A percentile compares a stretch with the other conserved stretches of the same genome.
These are phyloP conservation scores for Horisme vitalbata DNA, from an alignment of 2,888 invertebrate genomes.

Conservation along the genomic window DNA sequence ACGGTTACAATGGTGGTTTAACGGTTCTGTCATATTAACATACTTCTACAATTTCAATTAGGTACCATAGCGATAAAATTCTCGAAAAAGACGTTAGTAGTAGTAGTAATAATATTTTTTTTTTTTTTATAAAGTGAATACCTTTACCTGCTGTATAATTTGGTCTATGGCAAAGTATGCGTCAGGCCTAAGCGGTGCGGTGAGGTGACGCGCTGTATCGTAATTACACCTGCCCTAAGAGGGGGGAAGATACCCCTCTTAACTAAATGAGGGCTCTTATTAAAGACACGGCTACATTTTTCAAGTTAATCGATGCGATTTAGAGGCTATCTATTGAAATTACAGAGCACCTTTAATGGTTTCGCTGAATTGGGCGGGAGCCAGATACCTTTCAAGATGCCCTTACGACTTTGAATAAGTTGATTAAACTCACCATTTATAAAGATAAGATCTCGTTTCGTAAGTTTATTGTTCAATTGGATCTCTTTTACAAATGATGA, in stretches of 20 bases:
- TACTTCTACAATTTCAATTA: too few relatives aligned
- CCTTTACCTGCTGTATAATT: slow-evolving; percentile 26
- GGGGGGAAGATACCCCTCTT: slow-evolving; percentile 25
- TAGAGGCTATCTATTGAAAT: slow-evolving; percentile 29
- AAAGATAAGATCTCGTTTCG: too few relatives aligned
- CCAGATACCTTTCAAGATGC: slow-evolving; percentile 14
- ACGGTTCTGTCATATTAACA: too few relatives aligned
- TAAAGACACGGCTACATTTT: slow-evolving; percentile 35
- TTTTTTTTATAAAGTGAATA: background rate
- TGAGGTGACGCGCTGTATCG: slow-evolving; percentile 31
- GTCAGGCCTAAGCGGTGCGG: slow-evolving; percentile 26
- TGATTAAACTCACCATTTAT: background rate
- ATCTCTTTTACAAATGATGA: too few relatives aligned
- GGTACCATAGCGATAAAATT: too few relatives aligned
- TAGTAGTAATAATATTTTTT: too few relatives aligned
- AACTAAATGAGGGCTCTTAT: slow-evolving; percentile 34
- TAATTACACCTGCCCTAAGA: slow-evolving; percentile 33
- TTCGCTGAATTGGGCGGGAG: slow-evolving; percentile 10
- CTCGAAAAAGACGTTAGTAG: too few relatives aligned
- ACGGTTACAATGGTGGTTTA: too few relatives aligned
- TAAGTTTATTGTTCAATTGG: too few relatives aligned
- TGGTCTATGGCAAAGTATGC: slow-evolving; percentile 23
- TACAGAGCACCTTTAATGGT: slow-evolving; percentile 22
- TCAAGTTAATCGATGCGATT: slow-evolving; percentile 32
- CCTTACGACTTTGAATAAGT: slow-evolving; percentile 6